phyloP scores from a whole-genome alignment of 2,113 vertebrate species.

The Micronycteris hirsuta region DNA sequence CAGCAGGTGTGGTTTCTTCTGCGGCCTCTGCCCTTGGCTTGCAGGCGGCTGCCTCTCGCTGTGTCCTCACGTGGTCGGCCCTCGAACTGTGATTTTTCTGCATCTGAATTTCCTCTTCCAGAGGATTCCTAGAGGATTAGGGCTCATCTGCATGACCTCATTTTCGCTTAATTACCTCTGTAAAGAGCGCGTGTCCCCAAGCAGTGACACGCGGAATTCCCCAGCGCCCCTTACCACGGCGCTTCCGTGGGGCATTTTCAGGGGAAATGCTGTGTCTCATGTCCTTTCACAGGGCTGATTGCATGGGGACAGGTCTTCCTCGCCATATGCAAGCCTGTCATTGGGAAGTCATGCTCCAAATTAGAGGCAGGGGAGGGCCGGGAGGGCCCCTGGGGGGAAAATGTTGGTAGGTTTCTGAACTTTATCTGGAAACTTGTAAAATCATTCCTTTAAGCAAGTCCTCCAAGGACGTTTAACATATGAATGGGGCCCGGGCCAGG shows the following conservation, averaged over 20 bases:
- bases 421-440: neutral
- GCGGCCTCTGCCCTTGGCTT: neutral
- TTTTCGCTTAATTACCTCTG: neutral
- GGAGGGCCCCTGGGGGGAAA: neutral
- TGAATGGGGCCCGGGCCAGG: neutral
- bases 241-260: neutral
- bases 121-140: neutral
- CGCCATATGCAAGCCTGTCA: neutral
- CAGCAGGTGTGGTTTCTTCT: neutral
- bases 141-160: neutral
- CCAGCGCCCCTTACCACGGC: neutral
- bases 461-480: neutral
- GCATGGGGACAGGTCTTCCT: too few species aligned
- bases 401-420: neutral
- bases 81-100: neutral
- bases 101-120: neutral
- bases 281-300: neutral
- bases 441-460: neutral
- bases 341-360: neutral
- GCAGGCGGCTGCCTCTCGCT: neutral
- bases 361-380: neutral
- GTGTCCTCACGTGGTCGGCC: neutral
- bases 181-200: neutral
- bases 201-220: neutral
- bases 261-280: neutral